A percentile compares a stretch with the other conserved stretches of the same genome.
These are phyloP conservation scores for Psittacula derbiana DNA, from an alignment of 2,797 vertebrate genomes.

Conservation along the genomic window DNA sequence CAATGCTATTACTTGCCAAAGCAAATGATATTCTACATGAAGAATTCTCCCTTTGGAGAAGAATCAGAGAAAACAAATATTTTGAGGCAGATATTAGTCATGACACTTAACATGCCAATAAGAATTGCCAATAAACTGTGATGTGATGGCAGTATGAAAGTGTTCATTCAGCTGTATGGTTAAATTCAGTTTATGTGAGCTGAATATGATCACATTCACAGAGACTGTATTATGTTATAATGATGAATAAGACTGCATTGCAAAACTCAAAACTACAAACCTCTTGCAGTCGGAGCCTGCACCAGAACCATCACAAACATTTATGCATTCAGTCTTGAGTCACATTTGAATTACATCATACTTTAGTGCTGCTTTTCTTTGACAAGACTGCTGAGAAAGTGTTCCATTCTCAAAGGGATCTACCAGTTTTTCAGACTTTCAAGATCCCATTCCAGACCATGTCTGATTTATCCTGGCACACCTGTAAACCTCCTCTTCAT, in stretches of 20 bases:
- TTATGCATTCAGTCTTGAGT: background rate
- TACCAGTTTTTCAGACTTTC: background rate
- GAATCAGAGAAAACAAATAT: background rate
- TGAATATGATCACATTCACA: background rate
- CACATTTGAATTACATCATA: background rate
- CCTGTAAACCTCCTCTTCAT: background rate
- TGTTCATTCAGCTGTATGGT: background rate
- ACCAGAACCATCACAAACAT: background rate
- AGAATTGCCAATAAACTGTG: background rate
- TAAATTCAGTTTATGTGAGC: background rate
- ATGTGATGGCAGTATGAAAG: background rate
- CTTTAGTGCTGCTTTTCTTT: background rate
- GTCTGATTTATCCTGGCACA: background rate
- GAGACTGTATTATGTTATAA: background rate
- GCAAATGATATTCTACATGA: background rate
- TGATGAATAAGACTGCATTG: background rate
- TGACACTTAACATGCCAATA: background rate
- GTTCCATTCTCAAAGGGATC: background rate
- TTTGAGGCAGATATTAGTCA: background rate
- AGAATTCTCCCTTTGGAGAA: background rate
- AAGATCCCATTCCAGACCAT: background rate
- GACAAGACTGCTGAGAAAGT: background rate
- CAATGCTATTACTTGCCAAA: background rate
- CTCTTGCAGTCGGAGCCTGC: background rate
- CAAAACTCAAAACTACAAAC: background rate